Percentiles rank a stretch among this genome's conserved stretches.
phyloP scores from a whole-genome alignment of 2,888 invertebrate species.

The Tetragnatha montana region DNA sequence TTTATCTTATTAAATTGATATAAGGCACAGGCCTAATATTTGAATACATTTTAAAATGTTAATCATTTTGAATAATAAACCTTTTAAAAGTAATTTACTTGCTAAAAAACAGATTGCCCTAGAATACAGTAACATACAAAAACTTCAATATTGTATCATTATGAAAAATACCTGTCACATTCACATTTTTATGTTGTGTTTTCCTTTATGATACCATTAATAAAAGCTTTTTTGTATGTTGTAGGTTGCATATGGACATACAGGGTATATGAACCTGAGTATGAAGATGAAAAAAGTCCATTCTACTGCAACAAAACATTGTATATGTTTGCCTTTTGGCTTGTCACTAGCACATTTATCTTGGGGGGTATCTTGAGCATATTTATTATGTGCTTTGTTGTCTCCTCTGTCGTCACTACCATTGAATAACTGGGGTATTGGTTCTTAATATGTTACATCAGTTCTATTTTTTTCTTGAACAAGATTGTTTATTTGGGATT shows the following conservation, averaged over 20 bases:
- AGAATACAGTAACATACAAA: too few relatives aligned
- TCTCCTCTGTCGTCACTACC: slow-evolving; percentile 77
- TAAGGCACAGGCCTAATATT: too few relatives aligned
- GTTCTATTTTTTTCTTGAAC: too few relatives aligned
- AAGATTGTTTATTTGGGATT: too few relatives aligned
- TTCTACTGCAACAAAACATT: slow-evolving; percentile 82
- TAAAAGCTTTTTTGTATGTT: background rate
- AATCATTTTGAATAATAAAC: background rate
- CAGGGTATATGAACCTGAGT: slow-evolving; percentile 81
- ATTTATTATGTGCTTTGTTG: slow-evolving; percentile 80
- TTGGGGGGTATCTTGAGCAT: slow-evolving; percentile 79
- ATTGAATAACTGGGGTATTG: slow-evolving; percentile 31
- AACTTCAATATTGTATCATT: too few relatives aligned
- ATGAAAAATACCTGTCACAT: too few relatives aligned
- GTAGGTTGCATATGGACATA: slow-evolving; percentile 84
- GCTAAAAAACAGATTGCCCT: background rate
- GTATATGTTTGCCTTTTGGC: slow-evolving; percentile 84
- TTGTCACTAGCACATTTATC: slow-evolving; percentile 82
- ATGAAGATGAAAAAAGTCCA: slow-evolving; percentile 76
- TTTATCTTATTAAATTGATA: too few relatives aligned
- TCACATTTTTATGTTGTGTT: background rate
- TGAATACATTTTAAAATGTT: background rate
- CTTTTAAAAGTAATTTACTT: background rate
- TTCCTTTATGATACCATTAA: background rate
- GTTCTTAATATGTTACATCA: too few relatives aligned